These are phyloP conservation scores for Doris montereyensis DNA, from an alignment of 2,888 invertebrate genomes.

Conservation along the genomic window DNA sequence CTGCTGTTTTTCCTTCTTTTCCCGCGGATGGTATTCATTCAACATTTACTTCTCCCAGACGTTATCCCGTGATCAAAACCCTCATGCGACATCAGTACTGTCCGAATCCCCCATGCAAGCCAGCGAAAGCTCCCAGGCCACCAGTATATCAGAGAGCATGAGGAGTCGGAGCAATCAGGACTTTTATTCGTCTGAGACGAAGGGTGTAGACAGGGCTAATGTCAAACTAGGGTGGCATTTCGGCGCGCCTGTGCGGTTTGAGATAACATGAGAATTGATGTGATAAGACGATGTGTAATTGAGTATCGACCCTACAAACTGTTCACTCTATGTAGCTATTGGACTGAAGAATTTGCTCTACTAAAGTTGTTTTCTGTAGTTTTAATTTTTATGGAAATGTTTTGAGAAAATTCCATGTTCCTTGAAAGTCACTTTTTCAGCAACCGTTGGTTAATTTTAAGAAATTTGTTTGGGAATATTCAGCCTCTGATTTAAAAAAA, in stretches of 20 bases:
- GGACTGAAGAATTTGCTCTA: too few relatives aligned
- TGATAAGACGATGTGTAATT: too few relatives aligned
- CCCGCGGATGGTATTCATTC: conserved; percentile 38
- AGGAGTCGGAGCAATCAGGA: not conserved
- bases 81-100: not conserved
- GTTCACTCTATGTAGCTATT: too few relatives aligned
- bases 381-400: too few relatives aligned
- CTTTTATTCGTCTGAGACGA: not conserved
- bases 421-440: too few relatives aligned
- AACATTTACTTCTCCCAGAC: conserved; percentile 27
- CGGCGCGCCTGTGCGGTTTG: not conserved
- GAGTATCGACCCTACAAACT: too few relatives aligned
- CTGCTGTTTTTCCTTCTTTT: conserved; percentile 43
- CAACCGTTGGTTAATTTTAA: too few relatives aligned
- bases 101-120: not conserved
- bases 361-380: too few relatives aligned
- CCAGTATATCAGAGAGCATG: not conserved
- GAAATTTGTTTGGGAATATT: too few relatives aligned
- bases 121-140: not conserved
- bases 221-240: not conserved
- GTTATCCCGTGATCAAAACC: not conserved
- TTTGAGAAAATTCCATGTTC: too few relatives aligned
- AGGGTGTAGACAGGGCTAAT: not conserved
- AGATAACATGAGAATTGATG: conserved; percentile 6
- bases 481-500: too few relatives aligned